Conservation (phyloP, 2,113 vertebrate species). For the Pitta sordida region DNA sequence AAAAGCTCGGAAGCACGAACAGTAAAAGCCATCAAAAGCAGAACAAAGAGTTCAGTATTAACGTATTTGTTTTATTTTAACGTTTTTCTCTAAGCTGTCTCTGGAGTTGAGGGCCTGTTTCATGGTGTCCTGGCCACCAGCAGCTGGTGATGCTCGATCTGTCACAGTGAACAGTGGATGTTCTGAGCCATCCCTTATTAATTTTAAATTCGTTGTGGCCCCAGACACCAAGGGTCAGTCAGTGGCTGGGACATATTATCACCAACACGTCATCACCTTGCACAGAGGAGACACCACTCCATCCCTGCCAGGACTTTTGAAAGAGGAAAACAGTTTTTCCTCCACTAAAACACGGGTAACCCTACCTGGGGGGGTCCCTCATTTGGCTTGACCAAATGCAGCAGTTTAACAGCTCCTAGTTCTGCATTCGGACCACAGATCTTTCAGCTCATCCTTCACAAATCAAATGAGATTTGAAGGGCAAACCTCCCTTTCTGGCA, state of each 20-base stretch:
- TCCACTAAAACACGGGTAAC: not conserved
- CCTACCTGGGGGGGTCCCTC: not conserved
- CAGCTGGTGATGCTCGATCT: not conserved
- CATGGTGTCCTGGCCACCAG: not conserved
- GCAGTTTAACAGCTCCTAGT: not conserved
- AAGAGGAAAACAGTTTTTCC: not conserved
- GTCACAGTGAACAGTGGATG: fast-evolving
- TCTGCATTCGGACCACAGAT: not conserved
- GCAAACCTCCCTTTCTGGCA: not conserved
- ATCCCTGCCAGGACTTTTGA: not conserved
- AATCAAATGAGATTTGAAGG: not conserved
- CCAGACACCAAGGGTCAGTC: not conserved
- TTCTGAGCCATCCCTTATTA: not conserved
- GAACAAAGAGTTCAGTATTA: not conserved
- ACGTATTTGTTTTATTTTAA: not conserved
- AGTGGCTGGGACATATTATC: not conserved
- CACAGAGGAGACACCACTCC: not conserved
- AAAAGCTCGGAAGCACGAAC: not conserved
- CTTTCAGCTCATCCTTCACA: not conserved
- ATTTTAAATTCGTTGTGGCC: not conserved
- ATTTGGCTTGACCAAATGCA: fast-evolving
- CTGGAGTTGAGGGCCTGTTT: not conserved
- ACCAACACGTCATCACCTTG: fast-evolving
- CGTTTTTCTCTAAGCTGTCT: not conserved
- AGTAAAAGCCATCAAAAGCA: not conserved